Evolutionary conservation across 2,888 invertebrate species (phyloP).

Genomic region (Chromoteleia sp.): DNA sequence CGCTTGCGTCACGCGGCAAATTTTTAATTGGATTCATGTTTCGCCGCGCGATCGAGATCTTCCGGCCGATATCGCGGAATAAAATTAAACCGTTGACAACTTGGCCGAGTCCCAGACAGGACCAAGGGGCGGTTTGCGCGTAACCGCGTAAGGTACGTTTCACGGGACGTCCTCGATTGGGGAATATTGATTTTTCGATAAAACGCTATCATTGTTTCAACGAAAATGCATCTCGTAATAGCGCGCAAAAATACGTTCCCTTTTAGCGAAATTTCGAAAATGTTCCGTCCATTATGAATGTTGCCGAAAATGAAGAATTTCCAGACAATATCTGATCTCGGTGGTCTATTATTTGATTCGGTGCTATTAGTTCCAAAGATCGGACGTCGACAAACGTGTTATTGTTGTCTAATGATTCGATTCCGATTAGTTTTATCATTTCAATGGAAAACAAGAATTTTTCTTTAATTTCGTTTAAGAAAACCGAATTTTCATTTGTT

Average conservation of each 20-base stretch:
- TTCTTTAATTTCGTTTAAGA: too few relatives aligned
- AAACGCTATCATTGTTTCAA: conserved; percentile 52
- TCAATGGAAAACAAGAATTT: too few relatives aligned
- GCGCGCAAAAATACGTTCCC: background rate
- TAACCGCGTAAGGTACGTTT: conserved; percentile 19
- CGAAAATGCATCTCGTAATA: conserved; percentile 1
- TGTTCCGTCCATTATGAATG: too few relatives aligned
- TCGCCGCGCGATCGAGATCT: conserved; percentile 29
- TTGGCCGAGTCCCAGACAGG: conserved; percentile 43
- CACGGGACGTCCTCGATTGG: conserved; percentile 46
- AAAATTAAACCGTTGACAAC: conserved; percentile 57
- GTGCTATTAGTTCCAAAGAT: too few relatives aligned
- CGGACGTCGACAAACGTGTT: too few relatives aligned
- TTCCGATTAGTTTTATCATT: too few relatives aligned
- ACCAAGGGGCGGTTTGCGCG: conserved; percentile 18
- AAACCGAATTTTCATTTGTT: too few relatives aligned
- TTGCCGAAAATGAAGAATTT: too few relatives aligned
- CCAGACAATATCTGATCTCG: too few relatives aligned
- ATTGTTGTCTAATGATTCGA: too few relatives aligned
- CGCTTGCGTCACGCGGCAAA: conserved; percentile 4
- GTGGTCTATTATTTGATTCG: too few relatives aligned
- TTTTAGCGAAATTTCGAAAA: too few relatives aligned
- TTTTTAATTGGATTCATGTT: conserved; percentile 53
- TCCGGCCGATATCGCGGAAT: conserved; percentile 34
- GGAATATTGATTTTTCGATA: conserved; percentile 58